phyloP scores from a whole-genome alignment of 2,113 vertebrate genomes.

The Cololabis saira region DNA sequence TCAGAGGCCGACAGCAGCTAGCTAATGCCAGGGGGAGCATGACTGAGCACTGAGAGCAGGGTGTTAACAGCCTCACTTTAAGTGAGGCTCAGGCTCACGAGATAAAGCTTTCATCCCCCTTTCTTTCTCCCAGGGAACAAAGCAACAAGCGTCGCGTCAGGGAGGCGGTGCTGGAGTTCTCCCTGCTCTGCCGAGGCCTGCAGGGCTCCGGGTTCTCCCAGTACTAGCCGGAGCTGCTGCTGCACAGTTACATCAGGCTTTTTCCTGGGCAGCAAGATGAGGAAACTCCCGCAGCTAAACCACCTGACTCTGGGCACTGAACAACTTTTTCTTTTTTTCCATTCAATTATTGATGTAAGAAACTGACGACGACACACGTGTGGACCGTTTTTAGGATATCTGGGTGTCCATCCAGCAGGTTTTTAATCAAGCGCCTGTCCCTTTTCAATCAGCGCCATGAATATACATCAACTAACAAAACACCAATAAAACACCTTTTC shows the following conservation, averaged over 20 bases:
- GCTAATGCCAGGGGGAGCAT: no score
- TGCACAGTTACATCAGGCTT: neutral
- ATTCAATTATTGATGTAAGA: constrained; percentile 7
- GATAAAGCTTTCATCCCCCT: no score
- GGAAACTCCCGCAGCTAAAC: neutral
- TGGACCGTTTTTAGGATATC: neutral
- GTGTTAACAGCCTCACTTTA: no score
- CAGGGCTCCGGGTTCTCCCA: constrained; percentile 90
- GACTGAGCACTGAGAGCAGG: no score
- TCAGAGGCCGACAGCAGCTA: no score
- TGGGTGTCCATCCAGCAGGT: constrained; percentile 24
- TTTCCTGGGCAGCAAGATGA: no score
- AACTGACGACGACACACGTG: neutral
- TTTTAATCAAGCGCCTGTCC: constrained; percentile 40
- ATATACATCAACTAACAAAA: constrained; percentile 22
- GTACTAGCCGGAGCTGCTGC: constrained; percentile 76
- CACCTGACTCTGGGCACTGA: neutral
- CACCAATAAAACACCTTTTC: constrained; percentile 43
- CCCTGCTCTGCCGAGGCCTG: constrained; percentile 90
- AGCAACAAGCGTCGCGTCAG: constrained; percentile 91
- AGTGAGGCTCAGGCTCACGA: no score
- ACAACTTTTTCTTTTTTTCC: neutral
- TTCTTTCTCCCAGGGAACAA: constrained; percentile 85
- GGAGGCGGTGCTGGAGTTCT: constrained; percentile 96
- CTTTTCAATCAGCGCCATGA: constrained; percentile 7